Evolutionary conservation across 2,113 vertebrate species (phyloP), one percentile per base, ranked within the genome.

Genomic region (Oreochromis niloticus): DNA sequence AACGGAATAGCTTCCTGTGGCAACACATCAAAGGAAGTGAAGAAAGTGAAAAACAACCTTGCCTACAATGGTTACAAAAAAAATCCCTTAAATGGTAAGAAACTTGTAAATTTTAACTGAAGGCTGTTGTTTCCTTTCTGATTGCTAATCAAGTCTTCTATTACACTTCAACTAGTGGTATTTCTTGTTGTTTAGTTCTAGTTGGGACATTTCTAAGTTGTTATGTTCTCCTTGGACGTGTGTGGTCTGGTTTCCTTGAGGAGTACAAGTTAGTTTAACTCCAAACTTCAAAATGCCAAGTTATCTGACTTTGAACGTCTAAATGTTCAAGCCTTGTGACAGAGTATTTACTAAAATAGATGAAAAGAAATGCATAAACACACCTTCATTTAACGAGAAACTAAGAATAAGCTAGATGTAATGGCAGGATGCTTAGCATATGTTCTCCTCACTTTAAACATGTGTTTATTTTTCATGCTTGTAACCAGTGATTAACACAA

Each of bases 1-100:
- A 87, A 90, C 88, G 48, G 97, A 95, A 27, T 97, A 98, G 75
- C 96, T 95, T 94, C 97, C 98, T 99, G 95, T 89, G 84, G 79
- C 61, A 41, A 56, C 39, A 80, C 63, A 92, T 71, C 41, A 87
- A 14, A 88, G n/a, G 7, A 79, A 1, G 17, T 73, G 7, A 27
- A 59, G 32, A 79, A 30, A 43, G 82, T 75, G 78, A 91, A 56
- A 85, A 81, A 85, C 81, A 86, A 13, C 43, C 16, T 24, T 5
- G 22, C 73, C 54, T n/a, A 46, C 59, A 87, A 84, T 12, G 7
- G 61, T 39, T 34, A 39, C 68, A 6, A 61, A 3, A 27, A n/a
- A 81, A 36, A 66, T 75, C 24, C 24, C 9, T 48, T 32, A 78
- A 78, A 32, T 30, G 10, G 4, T 17, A 22, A 32, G 11, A 9